phyloP scores from a whole-genome alignment of 2,797 vertebrate species.

The Pachyuromys duprasi region DNA sequence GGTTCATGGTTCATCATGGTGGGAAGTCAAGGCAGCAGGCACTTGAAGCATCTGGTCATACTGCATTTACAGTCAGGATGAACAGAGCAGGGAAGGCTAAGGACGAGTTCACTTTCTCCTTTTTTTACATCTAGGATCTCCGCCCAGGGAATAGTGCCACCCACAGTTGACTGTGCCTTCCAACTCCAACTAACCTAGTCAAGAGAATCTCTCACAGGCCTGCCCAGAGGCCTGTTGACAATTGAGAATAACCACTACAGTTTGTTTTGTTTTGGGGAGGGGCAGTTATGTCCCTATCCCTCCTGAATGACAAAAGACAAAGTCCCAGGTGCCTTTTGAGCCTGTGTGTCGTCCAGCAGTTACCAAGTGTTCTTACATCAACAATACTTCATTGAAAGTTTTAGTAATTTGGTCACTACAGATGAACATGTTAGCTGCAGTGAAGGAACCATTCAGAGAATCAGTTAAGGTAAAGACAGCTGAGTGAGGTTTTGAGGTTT shows the following conservation, averaged over 20 bases:
- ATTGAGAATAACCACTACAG: background rate
- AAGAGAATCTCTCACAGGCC: background rate
- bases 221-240: background rate
- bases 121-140: background rate
- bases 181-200: background rate
- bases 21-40: background rate
- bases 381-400: background rate
- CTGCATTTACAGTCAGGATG: background rate
- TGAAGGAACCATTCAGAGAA: background rate
- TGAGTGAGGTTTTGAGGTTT: background rate
- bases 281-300: background rate
- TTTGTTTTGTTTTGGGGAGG: background rate
- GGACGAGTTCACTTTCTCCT: background rate
- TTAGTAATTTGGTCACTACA: constrained; percentile 28
- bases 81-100: background rate
- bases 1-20: background rate
- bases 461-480: background rate
- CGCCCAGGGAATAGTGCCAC: background rate
- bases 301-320: background rate
- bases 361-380: background rate
- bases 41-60: background rate
- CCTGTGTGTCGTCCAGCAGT: background rate
- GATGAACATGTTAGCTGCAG: constrained; percentile 12
- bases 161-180: background rate
- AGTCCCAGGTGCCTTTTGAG: background rate